Percentiles rank a stretch among this genome's conserved stretches.
Evolutionary conservation across 2,888 invertebrate species (phyloP).

Genomic region (Dryococelus australis): DNA sequence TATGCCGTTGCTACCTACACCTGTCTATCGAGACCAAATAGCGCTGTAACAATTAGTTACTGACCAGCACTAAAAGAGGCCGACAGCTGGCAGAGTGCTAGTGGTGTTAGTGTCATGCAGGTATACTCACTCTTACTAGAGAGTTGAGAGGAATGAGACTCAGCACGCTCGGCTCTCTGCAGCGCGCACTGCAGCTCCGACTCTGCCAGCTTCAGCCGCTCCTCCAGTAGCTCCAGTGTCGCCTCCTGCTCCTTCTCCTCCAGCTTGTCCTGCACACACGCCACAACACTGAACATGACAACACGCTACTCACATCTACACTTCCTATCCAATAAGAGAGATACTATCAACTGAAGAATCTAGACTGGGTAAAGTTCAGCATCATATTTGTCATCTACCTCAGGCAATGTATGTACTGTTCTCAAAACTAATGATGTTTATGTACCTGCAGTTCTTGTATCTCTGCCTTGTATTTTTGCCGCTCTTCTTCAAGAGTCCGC

Average conservation of each 20-base stretch:
- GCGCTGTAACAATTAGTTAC: no score
- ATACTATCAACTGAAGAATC: no score
- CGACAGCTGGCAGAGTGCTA: not conserved
- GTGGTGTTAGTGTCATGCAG: not conserved
- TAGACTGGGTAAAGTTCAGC: no score
- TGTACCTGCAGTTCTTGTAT: conserved; percentile 67
- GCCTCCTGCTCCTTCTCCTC: conserved; percentile 72
- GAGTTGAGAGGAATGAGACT: conserved; percentile 57
- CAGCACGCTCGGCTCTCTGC: conserved; percentile 68
- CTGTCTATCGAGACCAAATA: no score
- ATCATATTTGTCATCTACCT: no score
- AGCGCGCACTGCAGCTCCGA: conserved; percentile 70
- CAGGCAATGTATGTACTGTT: conserved; percentile 60
- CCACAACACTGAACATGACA: not conserved
- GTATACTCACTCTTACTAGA: conserved; percentile 36
- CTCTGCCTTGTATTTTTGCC: conserved; percentile 64
- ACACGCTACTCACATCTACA: no score
- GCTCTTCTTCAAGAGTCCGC: conserved; percentile 68
- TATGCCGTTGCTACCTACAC: no score
- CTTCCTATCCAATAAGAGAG: no score
- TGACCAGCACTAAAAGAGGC: no score
- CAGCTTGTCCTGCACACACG: conserved; percentile 62
- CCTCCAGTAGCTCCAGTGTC: conserved; percentile 72
- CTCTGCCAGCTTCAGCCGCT: conserved; percentile 72
- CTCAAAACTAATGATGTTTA: no score